Evolutionary conservation across 2,797 vertebrate species (phyloP), one percentile per base, ranked within the genome.

Genomic region (Holocentrus rufus): DNA sequence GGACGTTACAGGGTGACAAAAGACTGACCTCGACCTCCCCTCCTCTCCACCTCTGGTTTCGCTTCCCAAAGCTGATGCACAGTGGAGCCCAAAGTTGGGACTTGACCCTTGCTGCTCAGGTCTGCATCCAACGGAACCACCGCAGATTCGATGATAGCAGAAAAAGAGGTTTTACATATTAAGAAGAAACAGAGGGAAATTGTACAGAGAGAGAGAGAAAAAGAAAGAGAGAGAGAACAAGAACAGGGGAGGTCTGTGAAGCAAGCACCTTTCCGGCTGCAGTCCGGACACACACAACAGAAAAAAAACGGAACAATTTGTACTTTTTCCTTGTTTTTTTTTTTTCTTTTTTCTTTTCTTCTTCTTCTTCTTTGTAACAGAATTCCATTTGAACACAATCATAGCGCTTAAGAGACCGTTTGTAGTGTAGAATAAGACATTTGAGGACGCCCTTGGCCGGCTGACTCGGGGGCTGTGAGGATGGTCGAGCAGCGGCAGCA

Each of bases 381-480:
- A 72, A 71, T 65, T 90, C 87, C 88, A 76, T 65, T 50, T 55
- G 69, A 77, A 81, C 72, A 69, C 71, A 68, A 76, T 64, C 63
- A 78, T 64, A 68, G 59, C 44, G 44, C 58, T 73, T 54, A 69
- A 79, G 66, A 77, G 68, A 79, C 73, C 31, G 58, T 77, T 64
- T 74, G 73, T 49, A 25, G 69, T 70, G 54, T 62, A 52, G 23
- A 79, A 47, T 89, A 84, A 90, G 88, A 90, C 77, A 34, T 78
- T 53, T 52, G 58, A 67, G 62, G 50, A 68, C 20, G 69, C 76
- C 72, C 72, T 57, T 69, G 79, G 76, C 86, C 65, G 77, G 76
- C 72, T 80, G 86, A 78, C 67, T 55, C 7, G 30, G 59, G 67
- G 62, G 85, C 76, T 71, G 76, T 70, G 80, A 77, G 72, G 83